Conservation (phyloP, 30 jellyfish, hydroid and myxozoan species). For the Chrysaora quinquecirrha region DNA sequence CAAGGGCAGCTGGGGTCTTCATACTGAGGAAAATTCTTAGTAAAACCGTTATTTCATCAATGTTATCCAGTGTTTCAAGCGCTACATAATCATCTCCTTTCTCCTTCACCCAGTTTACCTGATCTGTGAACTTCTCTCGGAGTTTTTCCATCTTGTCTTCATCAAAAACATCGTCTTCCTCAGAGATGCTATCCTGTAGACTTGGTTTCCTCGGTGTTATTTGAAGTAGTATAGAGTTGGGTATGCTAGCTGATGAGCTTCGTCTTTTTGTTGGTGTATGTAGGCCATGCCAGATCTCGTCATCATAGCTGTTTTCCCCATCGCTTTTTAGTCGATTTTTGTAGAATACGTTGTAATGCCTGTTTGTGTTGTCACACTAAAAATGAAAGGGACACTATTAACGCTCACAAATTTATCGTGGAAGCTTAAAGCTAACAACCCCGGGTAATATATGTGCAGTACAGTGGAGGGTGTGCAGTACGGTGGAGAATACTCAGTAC, state of each 20-base stretch:
- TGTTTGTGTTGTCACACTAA: neutral
- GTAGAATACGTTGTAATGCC: constrained; percentile 31
- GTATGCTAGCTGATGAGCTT: constrained; percentile 12
- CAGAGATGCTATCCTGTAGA: constrained; percentile 1
- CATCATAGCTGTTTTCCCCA: constrained; percentile 22
- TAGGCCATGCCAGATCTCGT: neutral
- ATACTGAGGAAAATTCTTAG: constrained; percentile 12
- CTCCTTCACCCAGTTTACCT: constrained; percentile 63
- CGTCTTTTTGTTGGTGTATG: constrained; percentile 7
- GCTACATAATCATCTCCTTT: constrained; percentile 64
- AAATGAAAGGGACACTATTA: no score
- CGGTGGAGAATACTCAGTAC: no score
- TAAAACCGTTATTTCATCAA: constrained; percentile 20
- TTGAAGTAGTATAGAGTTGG: constrained; percentile 34
- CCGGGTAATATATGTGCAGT: no score
- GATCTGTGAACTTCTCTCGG: constrained; percentile 32
- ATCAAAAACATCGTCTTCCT: constrained; percentile 23
- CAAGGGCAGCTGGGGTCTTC: constrained; percentile 56
- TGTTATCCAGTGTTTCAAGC: constrained; percentile 56
- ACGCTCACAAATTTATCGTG: no score
- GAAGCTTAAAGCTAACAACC: no score
- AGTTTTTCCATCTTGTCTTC: neutral
- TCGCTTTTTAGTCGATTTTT: constrained; percentile 34
- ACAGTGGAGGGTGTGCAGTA: no score
- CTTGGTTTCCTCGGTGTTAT: neutral